Percentiles rank a stretch among this genome's conserved stretches.
Evolutionary conservation across 1,140 invertebrate genomes (phyloP).

Genomic region (Anastrepha obliqua): DNA sequence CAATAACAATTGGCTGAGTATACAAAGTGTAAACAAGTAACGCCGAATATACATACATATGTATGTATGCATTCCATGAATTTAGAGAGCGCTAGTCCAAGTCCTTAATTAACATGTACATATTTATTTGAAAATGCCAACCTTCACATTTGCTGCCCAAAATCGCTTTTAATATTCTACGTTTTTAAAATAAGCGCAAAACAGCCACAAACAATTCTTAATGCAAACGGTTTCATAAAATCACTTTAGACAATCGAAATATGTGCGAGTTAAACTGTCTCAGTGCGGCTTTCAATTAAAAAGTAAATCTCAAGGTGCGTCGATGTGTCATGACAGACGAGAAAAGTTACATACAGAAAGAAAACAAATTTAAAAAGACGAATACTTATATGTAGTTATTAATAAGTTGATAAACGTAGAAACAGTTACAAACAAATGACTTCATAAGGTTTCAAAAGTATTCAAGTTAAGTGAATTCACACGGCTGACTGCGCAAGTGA

Average conservation of each 20-base stretch:
- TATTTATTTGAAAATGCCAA: background rate
- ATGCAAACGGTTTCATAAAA: too few relatives aligned
- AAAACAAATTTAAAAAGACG: too few relatives aligned
- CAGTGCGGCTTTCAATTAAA: background rate
- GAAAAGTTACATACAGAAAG: too few relatives aligned
- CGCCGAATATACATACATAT: background rate
- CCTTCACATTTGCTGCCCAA: constrained; percentile 8
- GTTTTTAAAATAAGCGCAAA: background rate
- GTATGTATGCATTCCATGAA: background rate
- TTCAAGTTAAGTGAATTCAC: too few relatives aligned
- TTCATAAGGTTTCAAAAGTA: too few relatives aligned
- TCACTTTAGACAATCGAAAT: too few relatives aligned
- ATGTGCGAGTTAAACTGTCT: background rate
- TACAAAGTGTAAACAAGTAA: background rate
- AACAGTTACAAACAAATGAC: too few relatives aligned
- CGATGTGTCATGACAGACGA: background rate
- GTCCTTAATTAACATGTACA: constrained; percentile 1
- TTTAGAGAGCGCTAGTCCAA: background rate
- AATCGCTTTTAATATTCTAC: constrained; percentile 21
- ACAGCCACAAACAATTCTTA: background rate
- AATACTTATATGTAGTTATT: too few relatives aligned
- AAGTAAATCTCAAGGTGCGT: background rate
- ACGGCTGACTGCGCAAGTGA: too few relatives aligned
- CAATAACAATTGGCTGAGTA: background rate
- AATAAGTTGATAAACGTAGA: too few relatives aligned